Percentiles rank a stretch among this genome's conserved stretches.
Evolutionary conservation across 1,140 invertebrate genomes (phyloP).

Genomic region (Hyles euphorbiae): DNA sequence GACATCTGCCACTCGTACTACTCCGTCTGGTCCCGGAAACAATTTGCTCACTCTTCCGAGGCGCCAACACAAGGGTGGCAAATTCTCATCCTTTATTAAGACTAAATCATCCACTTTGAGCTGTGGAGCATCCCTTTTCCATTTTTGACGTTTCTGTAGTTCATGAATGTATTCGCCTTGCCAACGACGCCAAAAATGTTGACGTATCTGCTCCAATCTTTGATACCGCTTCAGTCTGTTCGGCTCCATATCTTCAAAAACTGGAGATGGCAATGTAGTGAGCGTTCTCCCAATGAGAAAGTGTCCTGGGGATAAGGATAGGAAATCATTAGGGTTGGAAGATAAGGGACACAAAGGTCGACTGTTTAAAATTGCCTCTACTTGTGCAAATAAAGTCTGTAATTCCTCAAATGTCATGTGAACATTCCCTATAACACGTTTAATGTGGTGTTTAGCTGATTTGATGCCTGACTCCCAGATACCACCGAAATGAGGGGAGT

Average conservation of each 20-base stretch:
- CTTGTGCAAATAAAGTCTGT: background rate
- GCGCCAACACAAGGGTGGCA: no score
- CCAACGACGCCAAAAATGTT: slow-evolving; percentile 9
- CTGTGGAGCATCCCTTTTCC: slow-evolving; percentile 24
- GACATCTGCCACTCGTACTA: slow-evolving; percentile 11
- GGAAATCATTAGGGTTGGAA: background rate
- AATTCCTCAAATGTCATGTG: slow-evolving; percentile 36
- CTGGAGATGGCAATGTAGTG: background rate
- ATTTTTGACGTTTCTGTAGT: slow-evolving; percentile 13
- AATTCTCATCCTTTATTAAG: slow-evolving; percentile 12
- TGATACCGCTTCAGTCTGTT: background rate
- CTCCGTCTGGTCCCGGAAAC: slow-evolving; percentile 8
- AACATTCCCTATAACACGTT: slow-evolving; percentile 15
- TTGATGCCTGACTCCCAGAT: slow-evolving; percentile 49
- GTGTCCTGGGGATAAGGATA: background rate
- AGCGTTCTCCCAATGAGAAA: slow-evolving; percentile 3
- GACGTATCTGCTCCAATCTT: background rate
- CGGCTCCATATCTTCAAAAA: background rate
- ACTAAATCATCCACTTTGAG: slow-evolving; percentile 16
- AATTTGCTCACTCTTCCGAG: slow-evolving; percentile 7
- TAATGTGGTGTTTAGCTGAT: slow-evolving; percentile 28
- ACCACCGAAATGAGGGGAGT: slow-evolving; percentile 20
- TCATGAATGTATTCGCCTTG: slow-evolving; percentile 4
- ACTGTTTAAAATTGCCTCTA: slow-evolving; percentile 4
- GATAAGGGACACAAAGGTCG: background rate